Evolutionary conservation across 2,888 invertebrate genomes (phyloP), one percentile per base, ranked within the genome.

Genomic region (Copidosoma aretas): DNA sequence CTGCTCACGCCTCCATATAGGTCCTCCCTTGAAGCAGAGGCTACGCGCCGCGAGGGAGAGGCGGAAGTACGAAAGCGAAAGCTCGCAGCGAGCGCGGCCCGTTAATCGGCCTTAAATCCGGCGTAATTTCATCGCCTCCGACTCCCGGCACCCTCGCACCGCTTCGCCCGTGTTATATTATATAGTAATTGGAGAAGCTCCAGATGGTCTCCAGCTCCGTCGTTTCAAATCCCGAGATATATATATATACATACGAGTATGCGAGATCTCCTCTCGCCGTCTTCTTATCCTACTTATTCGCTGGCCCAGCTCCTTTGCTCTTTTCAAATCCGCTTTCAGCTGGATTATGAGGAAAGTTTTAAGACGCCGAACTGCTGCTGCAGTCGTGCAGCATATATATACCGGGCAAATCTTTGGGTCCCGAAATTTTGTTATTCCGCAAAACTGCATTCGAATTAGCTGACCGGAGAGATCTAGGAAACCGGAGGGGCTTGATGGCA

Each of bases 41-140:
- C 8, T 32, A 32, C 8, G 32, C 8, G 32, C 32, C 32, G 8
- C 32, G 8, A 22, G 39, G 39, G 41, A 19, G 17, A 59, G 10
- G 32, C 19, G 39, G 59, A 60, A 43, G 60, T 60, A 56, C 56
- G 60, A 66, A 66, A 56, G 56, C 58, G 21, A 39, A 25, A 25
- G 39, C 25, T 24, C 52, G 64, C 14, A 22, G 52, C 25, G 8
- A 32, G 59, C 53, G 32, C 52, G 24, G 32, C n/a, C 53, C 68
- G 68, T 69, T 69, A 69, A 69, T 61, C 68, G 61, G 58, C 53
- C 64, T 69, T 69, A 69, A 69, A 69, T 69, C 64, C 64, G 61
- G 61, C 61, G 68, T 69, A 69, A 69, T 69, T 69, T 69, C 58
- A 64, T 69, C 68, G 68, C 32, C 46, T 25, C 32, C 68, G 68